These are phyloP conservation scores for Saxicola maurus DNA, from an alignment of 2,797 vertebrate species.

Conservation along the genomic window DNA sequence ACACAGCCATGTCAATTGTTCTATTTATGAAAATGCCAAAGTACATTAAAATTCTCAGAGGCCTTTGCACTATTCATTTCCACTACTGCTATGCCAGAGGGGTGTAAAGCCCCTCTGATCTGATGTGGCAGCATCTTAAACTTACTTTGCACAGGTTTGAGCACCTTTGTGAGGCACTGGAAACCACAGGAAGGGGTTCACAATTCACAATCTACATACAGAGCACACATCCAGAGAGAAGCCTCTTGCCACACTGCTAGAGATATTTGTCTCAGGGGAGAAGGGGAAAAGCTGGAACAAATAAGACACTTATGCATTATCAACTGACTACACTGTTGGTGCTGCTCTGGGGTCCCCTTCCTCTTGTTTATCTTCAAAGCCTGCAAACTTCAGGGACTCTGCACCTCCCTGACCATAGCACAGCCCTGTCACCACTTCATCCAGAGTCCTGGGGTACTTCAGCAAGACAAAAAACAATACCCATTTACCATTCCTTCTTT, in stretches of 20 bases:
- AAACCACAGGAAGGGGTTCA: background rate
- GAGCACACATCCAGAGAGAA: background rate
- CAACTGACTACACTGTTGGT: background rate
- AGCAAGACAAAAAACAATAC: background rate
- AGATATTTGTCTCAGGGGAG: background rate
- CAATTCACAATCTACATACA: background rate
- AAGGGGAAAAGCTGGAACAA: background rate
- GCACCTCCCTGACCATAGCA: background rate
- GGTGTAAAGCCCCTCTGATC: background rate
- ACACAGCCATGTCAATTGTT: rapidly evolving
- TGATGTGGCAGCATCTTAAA: background rate
- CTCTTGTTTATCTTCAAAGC: background rate
- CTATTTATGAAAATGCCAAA: background rate
- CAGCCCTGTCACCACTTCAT: background rate
- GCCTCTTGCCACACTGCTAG: background rate
- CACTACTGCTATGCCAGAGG: background rate
- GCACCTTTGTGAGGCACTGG: background rate
- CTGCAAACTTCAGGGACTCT: background rate
- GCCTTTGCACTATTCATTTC: background rate
- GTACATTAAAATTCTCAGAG: background rate
- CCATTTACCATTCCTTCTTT: background rate
- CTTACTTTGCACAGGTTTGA: background rate
- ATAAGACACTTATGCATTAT: background rate
- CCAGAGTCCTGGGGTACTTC: background rate
- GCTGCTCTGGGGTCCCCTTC: background rate